Evolutionary conservation across 2,888 invertebrate genomes (phyloP), one percentile per base, ranked within the genome.

Genomic region (Pterostichus niger): DNA sequence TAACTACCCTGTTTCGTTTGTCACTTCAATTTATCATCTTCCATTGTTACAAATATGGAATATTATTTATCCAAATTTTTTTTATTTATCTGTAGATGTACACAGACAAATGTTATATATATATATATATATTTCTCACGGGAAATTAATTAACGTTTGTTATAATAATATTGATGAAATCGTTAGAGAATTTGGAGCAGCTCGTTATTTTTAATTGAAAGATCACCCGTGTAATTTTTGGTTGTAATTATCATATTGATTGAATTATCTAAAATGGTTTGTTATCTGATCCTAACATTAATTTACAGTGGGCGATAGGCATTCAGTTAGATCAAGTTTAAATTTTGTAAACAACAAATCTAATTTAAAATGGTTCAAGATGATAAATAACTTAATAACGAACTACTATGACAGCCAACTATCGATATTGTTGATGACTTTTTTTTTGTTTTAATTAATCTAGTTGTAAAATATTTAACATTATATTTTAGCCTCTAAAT

Each of bases 131-230:
- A 24, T 13, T 24, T 13, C 9, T 13, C 17, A 13, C 17, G n/a
- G 56, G 40, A 40, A 40, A 40, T 9, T 59, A 59, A 59, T 59
- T 59, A 59, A 24, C 24, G 59, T 15, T 11, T 59, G 59, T 59
- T 54, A 40, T 40, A 40, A 40, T 40, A 49, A 49, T 78, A 78
- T 61, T 40, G 40, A 40, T 59, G 49, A 73, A 73, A 54, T 75
- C 75, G 59, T 56, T 82, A 75, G 40, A 40, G 40, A 40, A 3
- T 68, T 33, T 49, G 6, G 11, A 68, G 61, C 61, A 46, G 40
- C 40, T 82, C 82, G 71, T 82, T 82, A 82, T 73, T 82, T 82
- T 82, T 82, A 82, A 82, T 82, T 82, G 75, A 82, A 56, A 75
- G 73, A 82, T 73, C 73, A 82, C n/a, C 11, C 31, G 33, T 31